A percentile compares a stretch with the other conserved stretches of the same genome.
phyloP scores from a whole-genome alignment of 2,797 vertebrate species.

The Steatocranus sp. region DNA sequence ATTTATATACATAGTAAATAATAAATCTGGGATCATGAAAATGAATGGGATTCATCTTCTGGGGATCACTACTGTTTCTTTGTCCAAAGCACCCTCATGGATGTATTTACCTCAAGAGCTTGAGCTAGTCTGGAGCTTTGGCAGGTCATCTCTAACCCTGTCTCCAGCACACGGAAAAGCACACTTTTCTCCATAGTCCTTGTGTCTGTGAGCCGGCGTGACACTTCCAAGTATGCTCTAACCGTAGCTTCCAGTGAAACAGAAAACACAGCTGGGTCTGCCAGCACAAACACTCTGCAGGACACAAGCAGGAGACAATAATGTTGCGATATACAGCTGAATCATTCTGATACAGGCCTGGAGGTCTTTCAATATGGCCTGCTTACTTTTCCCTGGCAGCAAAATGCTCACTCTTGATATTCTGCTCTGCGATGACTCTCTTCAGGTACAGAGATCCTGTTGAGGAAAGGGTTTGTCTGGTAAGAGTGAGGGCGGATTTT shows the following conservation, averaged over 20 bases:
- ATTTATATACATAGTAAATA: neutral
- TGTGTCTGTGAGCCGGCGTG: neutral
- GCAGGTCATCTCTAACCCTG: neutral
- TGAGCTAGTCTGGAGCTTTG: neutral
- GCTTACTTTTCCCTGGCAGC: neutral
- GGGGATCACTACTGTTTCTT: neutral
- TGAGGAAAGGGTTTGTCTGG: neutral
- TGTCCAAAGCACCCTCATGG: neutral
- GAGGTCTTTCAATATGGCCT: neutral
- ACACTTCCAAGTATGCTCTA: neutral
- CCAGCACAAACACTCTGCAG: constrained; percentile 84
- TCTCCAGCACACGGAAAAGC: neutral
- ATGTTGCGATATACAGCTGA: neutral
- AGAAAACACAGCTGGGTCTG: constrained; percentile 82
- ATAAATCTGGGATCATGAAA: neutral
- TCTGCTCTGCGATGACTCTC: neutral
- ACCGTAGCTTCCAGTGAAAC: constrained; percentile 52
- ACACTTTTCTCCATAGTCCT: neutral
- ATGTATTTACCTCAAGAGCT: neutral
- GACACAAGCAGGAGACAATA: neutral
- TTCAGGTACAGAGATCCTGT: neutral
- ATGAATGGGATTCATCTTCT: neutral
- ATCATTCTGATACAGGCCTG: neutral
- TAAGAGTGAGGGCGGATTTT: neutral
- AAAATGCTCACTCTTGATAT: neutral